These are phyloP conservation scores for Drosophila ustulata DNA, from an alignment of 2,888 invertebrate genomes.

Conservation along the genomic window DNA sequence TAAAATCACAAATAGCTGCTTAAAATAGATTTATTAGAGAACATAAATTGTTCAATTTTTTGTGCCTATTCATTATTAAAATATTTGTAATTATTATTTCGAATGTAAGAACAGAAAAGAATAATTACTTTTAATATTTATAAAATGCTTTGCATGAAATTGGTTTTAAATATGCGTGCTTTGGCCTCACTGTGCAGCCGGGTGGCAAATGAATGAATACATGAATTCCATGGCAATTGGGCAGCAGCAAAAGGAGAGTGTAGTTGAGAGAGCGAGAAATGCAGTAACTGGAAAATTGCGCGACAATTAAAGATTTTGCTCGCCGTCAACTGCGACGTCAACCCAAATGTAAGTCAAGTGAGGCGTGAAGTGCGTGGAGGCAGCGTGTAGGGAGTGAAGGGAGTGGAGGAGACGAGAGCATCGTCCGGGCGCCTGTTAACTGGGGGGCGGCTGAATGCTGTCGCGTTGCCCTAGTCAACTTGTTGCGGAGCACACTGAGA, in stretches of 20 bases:
- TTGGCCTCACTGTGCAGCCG: slow-evolving; percentile 48
- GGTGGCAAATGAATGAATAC: slow-evolving; percentile 66
- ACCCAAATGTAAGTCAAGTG: slow-evolving; percentile 74
- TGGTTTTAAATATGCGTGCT: background rate
- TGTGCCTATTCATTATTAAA: too few relatives aligned
- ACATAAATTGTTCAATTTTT: too few relatives aligned
- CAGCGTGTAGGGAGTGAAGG: background rate
- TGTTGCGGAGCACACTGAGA: slow-evolving; percentile 60
- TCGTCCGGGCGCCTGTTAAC: background rate
- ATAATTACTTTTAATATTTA: too few relatives aligned
- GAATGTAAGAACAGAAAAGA: too few relatives aligned
- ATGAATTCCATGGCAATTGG: slow-evolving; percentile 71
- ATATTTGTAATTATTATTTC: too few relatives aligned
- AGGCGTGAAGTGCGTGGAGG: slow-evolving; percentile 70
- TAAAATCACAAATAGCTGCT: too few relatives aligned
- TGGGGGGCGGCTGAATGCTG: slow-evolving; percentile 6
- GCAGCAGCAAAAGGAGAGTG: slow-evolving; percentile 33
- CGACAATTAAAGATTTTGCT: slow-evolving; percentile 81
- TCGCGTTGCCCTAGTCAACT: slow-evolving; percentile 60
- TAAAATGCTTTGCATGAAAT: background rate
- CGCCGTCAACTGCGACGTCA: slow-evolving; percentile 27
- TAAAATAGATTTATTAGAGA: too few relatives aligned
- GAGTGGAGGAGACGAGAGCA: background rate
- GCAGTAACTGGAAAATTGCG: slow-evolving; percentile 81
- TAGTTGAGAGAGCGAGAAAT: slow-evolving; percentile 55